Evolutionary conservation across 2,888 invertebrate genomes (phyloP).

Genomic region (Mylabris sibirica): DNA sequence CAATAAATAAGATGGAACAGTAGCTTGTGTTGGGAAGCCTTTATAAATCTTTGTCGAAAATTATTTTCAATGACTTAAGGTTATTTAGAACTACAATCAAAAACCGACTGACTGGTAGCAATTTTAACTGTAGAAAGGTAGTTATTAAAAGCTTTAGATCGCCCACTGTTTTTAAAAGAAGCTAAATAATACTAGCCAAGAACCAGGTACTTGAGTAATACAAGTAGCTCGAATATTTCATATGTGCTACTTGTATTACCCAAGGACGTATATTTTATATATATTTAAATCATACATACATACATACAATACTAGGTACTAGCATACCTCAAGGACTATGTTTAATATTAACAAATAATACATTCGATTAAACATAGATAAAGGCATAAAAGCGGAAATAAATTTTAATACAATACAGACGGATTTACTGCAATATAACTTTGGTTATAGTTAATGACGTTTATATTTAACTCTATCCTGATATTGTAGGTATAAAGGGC

Average conservation of each 20-base stretch:
- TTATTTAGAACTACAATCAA: constrained; percentile 53
- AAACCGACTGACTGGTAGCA: constrained; percentile 52
- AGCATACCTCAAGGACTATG: background rate
- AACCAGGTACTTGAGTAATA: constrained; percentile 60
- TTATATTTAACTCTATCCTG: constrained; percentile 46
- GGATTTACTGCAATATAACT: constrained; percentile 14
- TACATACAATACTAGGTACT: constrained; percentile 3
- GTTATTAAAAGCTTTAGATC: constrained; percentile 59
- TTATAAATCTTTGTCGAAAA: constrained; percentile 36
- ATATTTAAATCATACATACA: too few species aligned
- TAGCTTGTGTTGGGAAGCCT: constrained; percentile 28
- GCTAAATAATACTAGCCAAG: constrained; percentile 38
- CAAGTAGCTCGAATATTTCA: constrained; percentile 57
- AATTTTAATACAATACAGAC: background rate
- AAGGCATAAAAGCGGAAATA: background rate
- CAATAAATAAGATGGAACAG: constrained; percentile 34
- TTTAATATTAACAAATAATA: background rate
- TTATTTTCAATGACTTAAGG: constrained; percentile 54
- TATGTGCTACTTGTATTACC: constrained; percentile 59
- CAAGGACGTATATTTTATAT: constrained; percentile 46
- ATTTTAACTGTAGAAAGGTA: constrained; percentile 54
- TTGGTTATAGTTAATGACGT: constrained; percentile 46
- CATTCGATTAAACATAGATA: constrained; percentile 9
- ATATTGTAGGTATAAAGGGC: constrained; percentile 47
- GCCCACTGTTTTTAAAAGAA: constrained; percentile 60